Percentiles rank a stretch among this genome's conserved stretches.
These are phyloP conservation scores for Odontamblyopus rebecca DNA, from an alignment of 2,797 vertebrate species.

Conservation along the genomic window DNA sequence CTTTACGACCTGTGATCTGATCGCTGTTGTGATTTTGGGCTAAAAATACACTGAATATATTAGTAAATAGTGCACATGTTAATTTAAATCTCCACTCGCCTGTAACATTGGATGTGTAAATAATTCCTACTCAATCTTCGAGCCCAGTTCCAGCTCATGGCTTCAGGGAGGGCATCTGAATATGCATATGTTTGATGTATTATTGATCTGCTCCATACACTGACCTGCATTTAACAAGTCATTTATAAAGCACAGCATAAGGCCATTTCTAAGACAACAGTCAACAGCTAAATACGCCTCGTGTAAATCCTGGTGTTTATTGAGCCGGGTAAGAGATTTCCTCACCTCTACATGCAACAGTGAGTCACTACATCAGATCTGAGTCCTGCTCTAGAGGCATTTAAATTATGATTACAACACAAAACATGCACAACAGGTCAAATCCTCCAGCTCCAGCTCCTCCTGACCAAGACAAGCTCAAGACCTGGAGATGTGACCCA, in stretches of 20 bases:
- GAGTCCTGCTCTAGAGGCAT: too few relatives aligned
- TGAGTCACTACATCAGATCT: too few relatives aligned
- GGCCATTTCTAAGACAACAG: background rate
- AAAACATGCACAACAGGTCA: too few relatives aligned
- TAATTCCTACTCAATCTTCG: background rate
- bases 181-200: slow-evolving; percentile 17
- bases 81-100: background rate
- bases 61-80: background rate
- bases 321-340: too few relatives aligned
- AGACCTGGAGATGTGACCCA: too few relatives aligned
- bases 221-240: slow-evolving; percentile 6
- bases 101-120: too few relatives aligned
- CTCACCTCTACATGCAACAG: too few relatives aligned
- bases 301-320: background rate
- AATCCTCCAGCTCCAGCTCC: too few relatives aligned
- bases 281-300: background rate
- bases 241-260: background rate
- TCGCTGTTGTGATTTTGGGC: too few relatives aligned
- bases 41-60: background rate
- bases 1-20: too few relatives aligned
- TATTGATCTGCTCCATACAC: slow-evolving; percentile 1
- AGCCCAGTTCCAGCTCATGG: background rate
- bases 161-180: slow-evolving; percentile 13
- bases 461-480: too few relatives aligned
- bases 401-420: too few relatives aligned